Percentiles rank a stretch among this genome's conserved stretches.
Evolutionary conservation across 1,140 invertebrate species (phyloP).

Genomic region (Pinna nobilis): DNA sequence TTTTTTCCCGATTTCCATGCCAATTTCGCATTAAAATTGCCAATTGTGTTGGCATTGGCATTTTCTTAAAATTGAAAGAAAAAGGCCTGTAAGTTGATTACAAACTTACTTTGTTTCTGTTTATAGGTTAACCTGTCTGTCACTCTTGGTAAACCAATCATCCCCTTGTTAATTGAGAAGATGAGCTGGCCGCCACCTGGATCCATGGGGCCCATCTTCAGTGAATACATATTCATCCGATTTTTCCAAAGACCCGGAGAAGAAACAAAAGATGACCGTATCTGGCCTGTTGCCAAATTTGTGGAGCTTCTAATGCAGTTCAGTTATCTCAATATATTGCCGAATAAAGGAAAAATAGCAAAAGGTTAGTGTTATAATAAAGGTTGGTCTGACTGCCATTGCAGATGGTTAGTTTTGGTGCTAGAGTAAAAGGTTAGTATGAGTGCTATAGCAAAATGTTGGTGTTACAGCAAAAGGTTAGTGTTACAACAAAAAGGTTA

Average conservation of each 20-base stretch:
- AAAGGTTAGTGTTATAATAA: constrained; percentile 43
- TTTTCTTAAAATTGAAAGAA: background rate
- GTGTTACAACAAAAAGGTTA: too few species aligned
- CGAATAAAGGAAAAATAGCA: constrained; percentile 44
- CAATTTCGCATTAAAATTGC: too few species aligned
- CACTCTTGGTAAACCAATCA: constrained; percentile 65
- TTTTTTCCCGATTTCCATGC: too few species aligned
- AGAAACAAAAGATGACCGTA: constrained; percentile 53
- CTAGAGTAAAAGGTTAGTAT: too few species aligned
- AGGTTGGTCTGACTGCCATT: too few species aligned
- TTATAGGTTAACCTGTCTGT: constrained; percentile 68
- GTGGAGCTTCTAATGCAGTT: constrained; percentile 69
- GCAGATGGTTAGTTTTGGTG: too few species aligned
- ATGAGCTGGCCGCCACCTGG: constrained; percentile 68
- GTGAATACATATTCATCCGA: constrained; percentile 69
- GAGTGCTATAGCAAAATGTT: too few species aligned
- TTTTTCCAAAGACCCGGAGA: constrained; percentile 60
- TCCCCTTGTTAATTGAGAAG: constrained; percentile 69
- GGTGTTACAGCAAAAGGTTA: too few species aligned
- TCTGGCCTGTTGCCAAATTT: constrained; percentile 66
- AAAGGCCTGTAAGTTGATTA: background rate
- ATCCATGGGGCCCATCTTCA: constrained; percentile 71
- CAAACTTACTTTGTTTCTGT: background rate
- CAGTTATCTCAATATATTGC: constrained; percentile 49
- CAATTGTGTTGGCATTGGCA: too few species aligned